A percentile compares a stretch with the other conserved stretches of the same genome.
Evolutionary conservation across 2,888 invertebrate species (phyloP).

Genomic region (Temnothorax ravouxi): DNA sequence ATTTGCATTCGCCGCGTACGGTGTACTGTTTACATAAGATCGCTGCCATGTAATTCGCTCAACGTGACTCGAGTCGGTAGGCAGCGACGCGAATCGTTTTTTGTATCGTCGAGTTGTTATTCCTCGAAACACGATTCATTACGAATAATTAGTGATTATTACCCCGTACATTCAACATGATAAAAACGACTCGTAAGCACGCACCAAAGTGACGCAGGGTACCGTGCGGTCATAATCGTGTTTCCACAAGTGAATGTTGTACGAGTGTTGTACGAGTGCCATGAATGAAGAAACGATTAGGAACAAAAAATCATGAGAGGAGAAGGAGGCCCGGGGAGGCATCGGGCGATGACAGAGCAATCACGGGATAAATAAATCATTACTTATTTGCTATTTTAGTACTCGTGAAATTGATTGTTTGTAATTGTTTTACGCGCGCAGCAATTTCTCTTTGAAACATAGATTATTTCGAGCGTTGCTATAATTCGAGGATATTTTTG

Average conservation of each 20-base stretch:
- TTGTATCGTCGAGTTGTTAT: neutral
- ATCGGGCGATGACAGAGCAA: neutral
- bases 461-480: neutral
- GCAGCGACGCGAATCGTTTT: neutral
- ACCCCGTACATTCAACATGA: neutral
- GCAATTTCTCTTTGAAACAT: neutral
- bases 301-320: neutral
- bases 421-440: neutral
- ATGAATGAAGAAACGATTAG: neutral
- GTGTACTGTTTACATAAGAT: neutral
- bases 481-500: too few species aligned
- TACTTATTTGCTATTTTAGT: neutral
- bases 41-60: neutral
- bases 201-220: neutral
- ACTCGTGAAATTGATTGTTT: neutral
- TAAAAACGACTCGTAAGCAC: constrained; percentile 1
- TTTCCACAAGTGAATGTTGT: neutral
- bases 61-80: neutral
- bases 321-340: neutral
- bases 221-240: neutral
- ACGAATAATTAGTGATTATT: constrained; percentile 20
- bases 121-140: neutral
- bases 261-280: neutral
- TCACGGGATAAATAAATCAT: neutral
- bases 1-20: neutral